Evolutionary conservation across 2,888 invertebrate genomes (phyloP).

Genomic region (Thymelicus acteon): DNA sequence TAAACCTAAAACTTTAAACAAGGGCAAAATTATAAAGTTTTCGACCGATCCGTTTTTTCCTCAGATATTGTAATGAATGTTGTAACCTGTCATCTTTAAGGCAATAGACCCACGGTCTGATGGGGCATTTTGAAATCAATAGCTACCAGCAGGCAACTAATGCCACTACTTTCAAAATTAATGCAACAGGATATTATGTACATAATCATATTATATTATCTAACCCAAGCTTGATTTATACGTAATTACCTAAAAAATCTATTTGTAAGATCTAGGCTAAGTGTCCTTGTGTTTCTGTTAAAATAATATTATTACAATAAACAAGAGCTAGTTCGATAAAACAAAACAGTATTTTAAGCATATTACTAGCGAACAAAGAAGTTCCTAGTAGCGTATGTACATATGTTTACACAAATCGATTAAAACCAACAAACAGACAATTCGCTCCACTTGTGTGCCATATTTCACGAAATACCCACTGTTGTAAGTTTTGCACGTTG

Average conservation of each 20-base stretch:
- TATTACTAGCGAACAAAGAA: conserved; percentile 19
- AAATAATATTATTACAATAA: neutral
- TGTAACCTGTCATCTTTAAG: too few species aligned
- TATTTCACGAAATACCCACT: conserved; percentile 32
- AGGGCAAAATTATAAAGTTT: too few species aligned
- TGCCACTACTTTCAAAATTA: too few species aligned
- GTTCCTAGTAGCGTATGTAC: conserved; percentile 20
- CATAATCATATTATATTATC: neutral
- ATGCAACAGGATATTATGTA: too few species aligned
- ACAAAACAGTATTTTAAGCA: neutral
- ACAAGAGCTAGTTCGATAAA: neutral
- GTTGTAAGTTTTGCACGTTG: conserved; percentile 15
- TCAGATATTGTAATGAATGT: too few species aligned
- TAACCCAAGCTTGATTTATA: neutral
- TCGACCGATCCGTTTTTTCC: too few species aligned
- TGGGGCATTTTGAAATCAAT: too few species aligned
- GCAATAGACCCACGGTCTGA: too few species aligned
- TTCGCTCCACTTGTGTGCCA: conserved; percentile 36
- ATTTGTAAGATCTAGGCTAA: neutral
- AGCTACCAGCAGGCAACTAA: too few species aligned
- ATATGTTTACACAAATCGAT: conserved; percentile 31
- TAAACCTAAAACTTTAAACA: too few species aligned
- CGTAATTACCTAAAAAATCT: neutral
- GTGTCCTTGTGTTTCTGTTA: neutral
- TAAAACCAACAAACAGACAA: conserved; percentile 34